Evolutionary conservation across 2,797 vertebrate species (phyloP).

Genomic region (Melanotaenia boesemani): DNA sequence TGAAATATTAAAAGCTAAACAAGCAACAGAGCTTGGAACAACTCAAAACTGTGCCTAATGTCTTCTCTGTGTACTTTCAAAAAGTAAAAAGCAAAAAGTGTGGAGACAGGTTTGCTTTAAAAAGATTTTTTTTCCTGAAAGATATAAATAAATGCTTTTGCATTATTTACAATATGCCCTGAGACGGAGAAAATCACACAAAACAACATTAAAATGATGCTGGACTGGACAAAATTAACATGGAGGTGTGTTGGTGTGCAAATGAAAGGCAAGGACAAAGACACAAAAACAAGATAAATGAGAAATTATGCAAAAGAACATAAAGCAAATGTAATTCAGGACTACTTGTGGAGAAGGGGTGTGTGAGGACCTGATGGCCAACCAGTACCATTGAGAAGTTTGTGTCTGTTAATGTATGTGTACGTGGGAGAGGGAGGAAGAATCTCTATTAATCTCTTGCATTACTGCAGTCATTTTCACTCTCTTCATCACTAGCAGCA

Average conservation of each 20-base stretch:
- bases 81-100: slow-evolving; percentile 33
- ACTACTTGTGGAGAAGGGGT: slow-evolving; percentile 30
- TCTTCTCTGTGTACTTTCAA: slow-evolving; percentile 25
- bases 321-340: slow-evolving; percentile 24
- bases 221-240: slow-evolving; percentile 3
- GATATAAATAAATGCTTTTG: slow-evolving; percentile 35
- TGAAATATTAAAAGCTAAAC: slow-evolving; percentile 33
- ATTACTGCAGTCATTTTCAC: slow-evolving; percentile 80
- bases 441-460: slow-evolving; percentile 79
- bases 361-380: slow-evolving; percentile 26
- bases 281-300: not conserved
- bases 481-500: slow-evolving; percentile 77
- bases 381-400: slow-evolving; percentile 26
- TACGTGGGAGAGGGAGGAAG: slow-evolving; percentile 38
- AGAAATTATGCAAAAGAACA: not conserved
- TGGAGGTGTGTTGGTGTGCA: not conserved
- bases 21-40: slow-evolving; percentile 20
- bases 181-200: slow-evolving; percentile 21
- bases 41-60: slow-evolving; percentile 26
- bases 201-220: slow-evolving; percentile 12
- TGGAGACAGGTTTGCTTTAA: slow-evolving; percentile 13
- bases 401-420: slow-evolving; percentile 37
- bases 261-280: not conserved
- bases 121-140: slow-evolving; percentile 14
- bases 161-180: slow-evolving; percentile 50